A percentile compares a stretch with the other conserved stretches of the same genome.
Evolutionary conservation across 2,797 vertebrate species (phyloP).

Genomic region (Anisognathus igniventris): DNA sequence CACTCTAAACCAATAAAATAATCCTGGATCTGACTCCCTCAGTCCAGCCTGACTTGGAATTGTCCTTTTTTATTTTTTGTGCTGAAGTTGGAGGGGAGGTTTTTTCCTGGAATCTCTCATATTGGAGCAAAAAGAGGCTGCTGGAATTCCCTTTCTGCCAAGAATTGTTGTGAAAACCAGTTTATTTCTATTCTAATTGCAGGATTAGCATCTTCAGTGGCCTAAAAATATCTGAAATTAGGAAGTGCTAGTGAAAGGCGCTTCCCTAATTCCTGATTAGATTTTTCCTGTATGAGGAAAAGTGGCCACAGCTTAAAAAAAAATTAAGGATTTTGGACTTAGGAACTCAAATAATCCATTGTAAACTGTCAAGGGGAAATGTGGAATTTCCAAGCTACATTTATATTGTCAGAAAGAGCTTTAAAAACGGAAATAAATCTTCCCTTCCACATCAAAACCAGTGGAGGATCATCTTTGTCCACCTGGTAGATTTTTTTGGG

Average conservation of each 20-base stretch:
- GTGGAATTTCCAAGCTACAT: not conserved
- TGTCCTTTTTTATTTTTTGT: not conserved
- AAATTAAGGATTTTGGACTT: not conserved
- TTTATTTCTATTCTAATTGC: not conserved
- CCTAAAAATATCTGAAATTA: not conserved
- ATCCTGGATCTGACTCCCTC: not conserved
- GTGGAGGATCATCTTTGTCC: not conserved
- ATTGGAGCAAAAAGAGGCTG: not conserved
- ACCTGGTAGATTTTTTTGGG: not conserved
- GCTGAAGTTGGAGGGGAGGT: not conserved
- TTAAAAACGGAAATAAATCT: not conserved
- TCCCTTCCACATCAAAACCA: not conserved
- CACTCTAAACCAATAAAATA: not conserved
- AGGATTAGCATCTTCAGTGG: not conserved
- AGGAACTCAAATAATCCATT: rapidly evolving
- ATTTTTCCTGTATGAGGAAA: not conserved
- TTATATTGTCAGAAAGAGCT: not conserved
- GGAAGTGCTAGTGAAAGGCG: not conserved
- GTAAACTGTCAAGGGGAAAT: not conserved
- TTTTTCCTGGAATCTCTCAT: not conserved
- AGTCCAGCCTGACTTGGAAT: not conserved
- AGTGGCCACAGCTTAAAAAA: not conserved
- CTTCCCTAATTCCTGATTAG: not conserved
- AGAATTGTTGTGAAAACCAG: not conserved
- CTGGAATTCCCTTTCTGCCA: not conserved